These are phyloP conservation scores for Chymomyza procnemis DNA, from an alignment of 2,888 invertebrate genomes.

Conservation along the genomic window DNA sequence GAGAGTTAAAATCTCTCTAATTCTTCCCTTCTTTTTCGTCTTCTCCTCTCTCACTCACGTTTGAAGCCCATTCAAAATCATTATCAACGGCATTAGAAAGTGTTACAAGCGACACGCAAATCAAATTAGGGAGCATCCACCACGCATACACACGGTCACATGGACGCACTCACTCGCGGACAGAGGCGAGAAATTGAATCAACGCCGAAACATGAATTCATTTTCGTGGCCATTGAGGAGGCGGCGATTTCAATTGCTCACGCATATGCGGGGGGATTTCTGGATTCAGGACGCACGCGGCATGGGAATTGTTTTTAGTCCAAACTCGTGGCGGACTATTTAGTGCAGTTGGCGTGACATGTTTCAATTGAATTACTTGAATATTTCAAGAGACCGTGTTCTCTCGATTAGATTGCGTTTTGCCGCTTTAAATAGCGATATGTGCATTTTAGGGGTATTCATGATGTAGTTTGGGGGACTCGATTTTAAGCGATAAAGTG, in stretches of 20 bases:
- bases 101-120: slow-evolving; percentile 54
- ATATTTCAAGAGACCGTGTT: not conserved
- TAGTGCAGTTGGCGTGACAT: not conserved
- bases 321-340: not conserved
- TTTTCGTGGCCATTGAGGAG: slow-evolving; percentile 8
- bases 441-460: no score
- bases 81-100: slow-evolving; percentile 57
- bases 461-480: no score
- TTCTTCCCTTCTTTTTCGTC: no score
- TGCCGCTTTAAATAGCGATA: not conserved
- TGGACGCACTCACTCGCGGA: not conserved
- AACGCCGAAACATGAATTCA: slow-evolving; percentile 13
- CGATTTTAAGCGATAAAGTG: no score
- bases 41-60: not conserved
- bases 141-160: slow-evolving; percentile 4
- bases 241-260: not conserved
- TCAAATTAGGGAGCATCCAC: slow-evolving; percentile 29
- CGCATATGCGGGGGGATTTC: not conserved
- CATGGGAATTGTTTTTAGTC: not conserved
- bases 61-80: slow-evolving; percentile 6
- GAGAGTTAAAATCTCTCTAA: slow-evolving; percentile 9
- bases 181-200: slow-evolving; percentile 9
- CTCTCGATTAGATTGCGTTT: slow-evolving; percentile 3
- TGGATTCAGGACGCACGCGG: not conserved
- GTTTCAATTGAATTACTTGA: not conserved